phyloP scores from a whole-genome alignment of 2,113 vertebrate species.

The Setophaga coronata region DNA sequence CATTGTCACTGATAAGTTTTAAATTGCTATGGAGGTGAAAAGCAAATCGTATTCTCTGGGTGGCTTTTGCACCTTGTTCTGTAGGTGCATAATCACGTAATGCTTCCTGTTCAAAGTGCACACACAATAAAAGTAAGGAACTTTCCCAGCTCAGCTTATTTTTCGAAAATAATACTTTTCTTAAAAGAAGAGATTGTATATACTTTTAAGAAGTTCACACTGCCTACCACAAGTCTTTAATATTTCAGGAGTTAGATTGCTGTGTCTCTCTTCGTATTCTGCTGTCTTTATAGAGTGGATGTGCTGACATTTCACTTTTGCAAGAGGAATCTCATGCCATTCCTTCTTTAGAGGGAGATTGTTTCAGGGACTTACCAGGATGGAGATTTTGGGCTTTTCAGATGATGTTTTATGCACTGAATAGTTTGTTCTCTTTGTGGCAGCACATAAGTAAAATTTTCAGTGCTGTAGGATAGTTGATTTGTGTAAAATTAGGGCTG shows the following conservation, averaged over 20 bases:
- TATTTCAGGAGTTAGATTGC: not conserved
- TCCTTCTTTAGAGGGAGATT: slow-evolving; percentile 65
- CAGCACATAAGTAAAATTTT: not conserved
- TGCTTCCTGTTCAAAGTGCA: not conserved
- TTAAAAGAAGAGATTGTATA: not conserved
- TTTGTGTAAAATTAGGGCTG: not conserved
- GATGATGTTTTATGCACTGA: slow-evolving; percentile 53
- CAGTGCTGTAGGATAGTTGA: not conserved
- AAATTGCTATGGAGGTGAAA: not conserved
- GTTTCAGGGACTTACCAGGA: slow-evolving; percentile 38
- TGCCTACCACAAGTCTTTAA: not conserved
- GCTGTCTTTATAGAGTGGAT: slow-evolving; percentile 33
- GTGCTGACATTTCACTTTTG: slow-evolving; percentile 30
- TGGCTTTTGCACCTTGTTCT: not conserved
- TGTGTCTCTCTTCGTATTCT: slow-evolving; percentile 27
- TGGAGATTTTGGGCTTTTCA: slow-evolving; percentile 40
- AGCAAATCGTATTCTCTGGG: not conserved
- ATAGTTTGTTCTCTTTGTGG: slow-evolving; percentile 40
- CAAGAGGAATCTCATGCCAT: slow-evolving; percentile 56
- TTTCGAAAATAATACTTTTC: not conserved
- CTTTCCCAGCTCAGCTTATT: not conserved
- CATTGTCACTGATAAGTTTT: not conserved
- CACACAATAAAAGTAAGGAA: not conserved
- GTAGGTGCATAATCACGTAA: accelerated
- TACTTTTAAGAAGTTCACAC: not conserved